These are phyloP conservation scores for Coturnix japonica DNA, from an alignment of 2,113 vertebrate genomes.

Conservation along the genomic window DNA sequence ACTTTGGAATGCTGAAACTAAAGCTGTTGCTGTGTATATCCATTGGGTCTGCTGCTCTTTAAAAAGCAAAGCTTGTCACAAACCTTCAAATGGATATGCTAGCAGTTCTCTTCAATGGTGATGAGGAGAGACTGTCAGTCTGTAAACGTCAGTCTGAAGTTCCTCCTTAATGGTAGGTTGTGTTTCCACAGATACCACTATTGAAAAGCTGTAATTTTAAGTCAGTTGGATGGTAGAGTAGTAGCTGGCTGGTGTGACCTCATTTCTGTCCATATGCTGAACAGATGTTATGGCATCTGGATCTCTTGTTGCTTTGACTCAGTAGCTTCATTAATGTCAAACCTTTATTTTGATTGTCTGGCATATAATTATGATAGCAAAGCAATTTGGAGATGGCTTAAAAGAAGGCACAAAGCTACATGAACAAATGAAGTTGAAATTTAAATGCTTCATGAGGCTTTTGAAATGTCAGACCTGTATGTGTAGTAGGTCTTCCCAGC, in stretches of 20 bases:
- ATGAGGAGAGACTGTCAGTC: not conserved
- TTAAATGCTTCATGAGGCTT: not conserved
- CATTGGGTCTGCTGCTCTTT: not conserved
- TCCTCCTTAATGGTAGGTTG: not conserved
- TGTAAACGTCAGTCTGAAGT: not conserved
- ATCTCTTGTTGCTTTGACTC: not conserved
- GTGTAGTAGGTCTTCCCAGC: not conserved
- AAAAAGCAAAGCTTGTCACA: not conserved
- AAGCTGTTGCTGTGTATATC: not conserved
- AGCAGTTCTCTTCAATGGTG: not conserved
- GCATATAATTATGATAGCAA: not conserved
- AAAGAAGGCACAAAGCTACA: not conserved
- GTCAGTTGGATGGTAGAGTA: not conserved
- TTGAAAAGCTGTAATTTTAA: constrained; percentile 12
- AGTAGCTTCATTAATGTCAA: not conserved
- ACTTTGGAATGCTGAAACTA: constrained; percentile 5
- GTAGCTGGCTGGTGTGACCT: not conserved
- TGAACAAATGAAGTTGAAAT: not conserved
- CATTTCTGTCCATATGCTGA: not conserved
- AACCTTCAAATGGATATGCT: not conserved
- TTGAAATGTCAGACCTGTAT: not conserved
- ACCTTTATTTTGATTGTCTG: not conserved
- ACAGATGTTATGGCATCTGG: constrained; percentile 3
- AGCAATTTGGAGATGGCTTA: not conserved
- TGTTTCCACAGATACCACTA: constrained; percentile 30